Conservation (phyloP, 1,140 invertebrate genomes). For the Drosophila teissieri region DNA sequence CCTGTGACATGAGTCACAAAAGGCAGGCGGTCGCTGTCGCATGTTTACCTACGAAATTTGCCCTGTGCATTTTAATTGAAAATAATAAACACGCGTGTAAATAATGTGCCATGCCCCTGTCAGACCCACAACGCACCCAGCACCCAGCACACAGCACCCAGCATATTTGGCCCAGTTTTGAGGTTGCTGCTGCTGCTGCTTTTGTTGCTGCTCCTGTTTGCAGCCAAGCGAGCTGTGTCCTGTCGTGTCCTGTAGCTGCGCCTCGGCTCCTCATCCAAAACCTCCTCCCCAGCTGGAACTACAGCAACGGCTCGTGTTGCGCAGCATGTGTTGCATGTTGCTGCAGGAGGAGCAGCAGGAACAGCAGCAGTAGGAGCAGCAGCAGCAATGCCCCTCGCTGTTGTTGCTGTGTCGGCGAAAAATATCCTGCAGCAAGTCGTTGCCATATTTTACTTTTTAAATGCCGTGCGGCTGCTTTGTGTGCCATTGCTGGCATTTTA, state of each 20-base stretch:
- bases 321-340: slow-evolving; percentile 81
- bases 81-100: slow-evolving; percentile 82
- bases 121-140: slow-evolving; percentile 38
- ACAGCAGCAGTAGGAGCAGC: slow-evolving; percentile 8
- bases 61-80: slow-evolving; percentile 75
- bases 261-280: slow-evolving; percentile 30
- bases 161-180: slow-evolving; percentile 62
- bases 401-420: slow-evolving; percentile 65
- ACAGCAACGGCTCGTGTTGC: slow-evolving; percentile 67
- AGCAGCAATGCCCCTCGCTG: slow-evolving; percentile 10
- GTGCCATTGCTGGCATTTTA: slow-evolving; percentile 62
- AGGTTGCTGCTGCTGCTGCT: slow-evolving; percentile 22
- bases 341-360: slow-evolving; percentile 38
- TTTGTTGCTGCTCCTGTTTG: slow-evolving; percentile 20
- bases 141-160: slow-evolving; percentile 5
- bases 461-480: slow-evolving; percentile 63
- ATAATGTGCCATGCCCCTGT: slow-evolving; percentile 68
- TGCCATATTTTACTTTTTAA: slow-evolving; percentile 82
- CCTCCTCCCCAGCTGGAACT: slow-evolving; percentile 48
- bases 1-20: slow-evolving; percentile 55
- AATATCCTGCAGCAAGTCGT: slow-evolving; percentile 75
- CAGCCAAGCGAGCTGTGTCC: slow-evolving; percentile 43
- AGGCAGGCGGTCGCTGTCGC: slow-evolving; percentile 12
- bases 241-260: slow-evolving; percentile 39
- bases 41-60: slow-evolving; percentile 72